phyloP scores from a whole-genome alignment of 2,888 invertebrate genomes.

The Netelia melanura region DNA sequence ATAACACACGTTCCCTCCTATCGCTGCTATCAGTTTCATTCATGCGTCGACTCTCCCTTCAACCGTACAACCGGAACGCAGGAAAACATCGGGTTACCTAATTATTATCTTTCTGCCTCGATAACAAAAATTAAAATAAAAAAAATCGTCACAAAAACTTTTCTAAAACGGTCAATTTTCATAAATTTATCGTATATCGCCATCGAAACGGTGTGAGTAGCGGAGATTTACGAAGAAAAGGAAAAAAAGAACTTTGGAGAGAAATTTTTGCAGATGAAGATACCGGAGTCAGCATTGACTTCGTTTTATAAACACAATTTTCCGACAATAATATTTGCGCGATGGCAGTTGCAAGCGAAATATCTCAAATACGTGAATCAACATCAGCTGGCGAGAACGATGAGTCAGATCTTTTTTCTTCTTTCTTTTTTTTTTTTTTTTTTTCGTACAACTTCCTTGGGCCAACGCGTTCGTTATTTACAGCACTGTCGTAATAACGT shows the following conservation, averaged over 20 bases:
- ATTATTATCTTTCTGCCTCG: conserved; percentile 34
- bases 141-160: neutral
- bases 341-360: conserved; percentile 9
- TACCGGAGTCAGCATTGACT: neutral
- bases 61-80: neutral
- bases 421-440: neutral
- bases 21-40: conserved; percentile 59
- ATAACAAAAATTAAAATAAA: conserved; percentile 12
- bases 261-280: neutral
- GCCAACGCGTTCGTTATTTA: neutral
- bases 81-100: conserved; percentile 17
- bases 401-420: conserved; percentile 43
- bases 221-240: neutral
- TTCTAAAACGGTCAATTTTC: conserved; percentile 1
- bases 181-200: neutral
- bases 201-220: neutral
- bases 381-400: conserved; percentile 48
- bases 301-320: neutral
- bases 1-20: conserved; percentile 15
- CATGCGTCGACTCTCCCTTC: conserved; percentile 45
- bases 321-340: conserved; percentile 28
- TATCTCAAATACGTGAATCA: conserved; percentile 53
- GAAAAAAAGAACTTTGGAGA: neutral
- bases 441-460: conserved; percentile 1
- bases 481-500: conserved; percentile 18